phyloP scores from a whole-genome alignment of 2,888 invertebrate species.

The Agrotis exclamationis region DNA sequence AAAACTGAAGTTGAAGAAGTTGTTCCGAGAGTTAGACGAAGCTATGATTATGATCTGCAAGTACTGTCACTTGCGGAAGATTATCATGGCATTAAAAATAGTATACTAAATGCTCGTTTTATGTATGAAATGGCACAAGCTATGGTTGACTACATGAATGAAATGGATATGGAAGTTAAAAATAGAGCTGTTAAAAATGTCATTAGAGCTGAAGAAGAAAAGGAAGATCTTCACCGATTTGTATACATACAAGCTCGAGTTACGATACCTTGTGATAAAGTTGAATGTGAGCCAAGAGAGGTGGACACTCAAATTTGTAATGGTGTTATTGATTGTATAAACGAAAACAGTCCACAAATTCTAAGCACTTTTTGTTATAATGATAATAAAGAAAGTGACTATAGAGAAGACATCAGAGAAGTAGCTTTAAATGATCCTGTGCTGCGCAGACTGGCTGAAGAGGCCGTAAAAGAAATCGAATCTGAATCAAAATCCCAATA shows the following conservation, averaged over 20 bases:
- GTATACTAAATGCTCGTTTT: slow-evolving; percentile 76
- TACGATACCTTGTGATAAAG: slow-evolving; percentile 76
- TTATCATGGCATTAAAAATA: slow-evolving; percentile 76
- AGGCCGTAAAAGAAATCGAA: slow-evolving; percentile 79
- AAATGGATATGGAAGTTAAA: slow-evolving; percentile 77
- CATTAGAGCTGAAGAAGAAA: slow-evolving; percentile 80
- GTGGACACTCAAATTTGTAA: slow-evolving; percentile 88
- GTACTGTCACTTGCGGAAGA: slow-evolving; percentile 75
- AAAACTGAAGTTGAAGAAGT: slow-evolving; percentile 57
- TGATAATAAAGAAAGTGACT: slow-evolving; percentile 67
- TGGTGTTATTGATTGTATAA: slow-evolving; percentile 85
- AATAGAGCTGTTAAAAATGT: slow-evolving; percentile 77
- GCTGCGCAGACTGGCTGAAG: slow-evolving; percentile 70
- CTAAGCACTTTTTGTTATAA: slow-evolving; percentile 88
- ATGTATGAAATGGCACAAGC: slow-evolving; percentile 76
- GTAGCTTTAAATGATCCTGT: slow-evolving; percentile 77
- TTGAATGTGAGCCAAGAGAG: slow-evolving; percentile 76
- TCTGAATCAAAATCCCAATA: slow-evolving; percentile 69
- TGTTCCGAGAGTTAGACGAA: slow-evolving; percentile 75
- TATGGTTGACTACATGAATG: slow-evolving; percentile 82
- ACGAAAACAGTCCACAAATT: slow-evolving; percentile 83
- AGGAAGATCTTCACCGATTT: slow-evolving; percentile 75
- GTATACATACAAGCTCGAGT: slow-evolving; percentile 80
- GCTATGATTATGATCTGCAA: slow-evolving; percentile 77
- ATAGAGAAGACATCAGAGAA: slow-evolving; percentile 60